These are phyloP conservation scores for Lasiurus borealis DNA, from an alignment of 2,113 vertebrate genomes.

Conservation along the genomic window DNA sequence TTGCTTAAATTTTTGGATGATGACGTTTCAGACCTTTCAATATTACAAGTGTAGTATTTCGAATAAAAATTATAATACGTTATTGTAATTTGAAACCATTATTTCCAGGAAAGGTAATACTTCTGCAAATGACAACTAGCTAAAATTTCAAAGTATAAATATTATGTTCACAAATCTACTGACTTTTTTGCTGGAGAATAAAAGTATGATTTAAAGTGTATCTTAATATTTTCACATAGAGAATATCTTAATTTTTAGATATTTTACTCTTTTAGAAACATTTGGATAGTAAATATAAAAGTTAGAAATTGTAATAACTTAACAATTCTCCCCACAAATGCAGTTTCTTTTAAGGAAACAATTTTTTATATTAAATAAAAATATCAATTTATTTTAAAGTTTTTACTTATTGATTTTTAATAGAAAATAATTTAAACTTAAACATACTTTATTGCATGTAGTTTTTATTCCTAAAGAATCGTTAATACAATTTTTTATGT, in stretches of 20 bases:
- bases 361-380: slow-evolving; percentile 48
- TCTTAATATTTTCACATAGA: slow-evolving; percentile 22
- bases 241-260: not conserved
- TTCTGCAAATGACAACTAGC: slow-evolving; percentile 24
- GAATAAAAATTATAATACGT: slow-evolving; percentile 32
- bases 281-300: not conserved
- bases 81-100: slow-evolving; percentile 17
- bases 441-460: not conserved
- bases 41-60: slow-evolving; percentile 10
- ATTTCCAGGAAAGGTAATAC: not conserved
- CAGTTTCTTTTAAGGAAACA: slow-evolving; percentile 34
- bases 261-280: slow-evolving; percentile 37
- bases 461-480: not conserved
- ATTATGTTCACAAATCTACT: not conserved
- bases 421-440: not conserved
- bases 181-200: slow-evolving; percentile 10
- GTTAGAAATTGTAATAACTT: slow-evolving; percentile 18
- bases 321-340: not conserved
- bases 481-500: not conserved
- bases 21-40: slow-evolving; percentile 15
- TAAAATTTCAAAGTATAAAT: not conserved
- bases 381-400: slow-evolving; percentile 10
- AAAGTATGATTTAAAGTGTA: not conserved
- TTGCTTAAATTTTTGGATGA: slow-evolving; percentile 23
- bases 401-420: slow-evolving; percentile 38